Evolutionary conservation across 2,113 vertebrate species (phyloP).

Genomic region (Cynoglossus semilaevis): DNA sequence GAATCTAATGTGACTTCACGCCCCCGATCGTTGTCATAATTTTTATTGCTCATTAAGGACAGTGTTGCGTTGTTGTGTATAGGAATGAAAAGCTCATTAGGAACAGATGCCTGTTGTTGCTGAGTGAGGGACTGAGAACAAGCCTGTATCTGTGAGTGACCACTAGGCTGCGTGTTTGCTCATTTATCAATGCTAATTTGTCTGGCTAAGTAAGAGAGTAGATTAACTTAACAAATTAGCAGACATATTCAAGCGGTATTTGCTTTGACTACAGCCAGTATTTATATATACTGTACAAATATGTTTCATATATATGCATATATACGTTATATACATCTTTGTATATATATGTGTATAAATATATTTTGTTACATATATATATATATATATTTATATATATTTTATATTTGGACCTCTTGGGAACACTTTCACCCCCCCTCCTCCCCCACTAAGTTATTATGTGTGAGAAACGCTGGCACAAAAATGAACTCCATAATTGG

Average conservation of each 20-base stretch:
- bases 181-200: constrained; percentile 70
- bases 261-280: no score
- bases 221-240: constrained; percentile 70
- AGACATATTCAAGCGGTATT: constrained; percentile 56
- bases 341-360: no score
- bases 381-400: no score
- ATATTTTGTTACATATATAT: no score
- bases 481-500: no score
- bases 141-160: constrained; percentile 58
- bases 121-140: constrained; percentile 30
- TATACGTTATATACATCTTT: no score
- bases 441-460: no score
- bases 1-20: not conserved
- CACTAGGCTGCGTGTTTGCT: constrained; percentile 56
- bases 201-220: constrained; percentile 56
- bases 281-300: no score
- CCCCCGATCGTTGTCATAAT: constrained; percentile 10
- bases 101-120: constrained; percentile 52
- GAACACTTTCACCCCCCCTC: no score
- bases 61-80: constrained; percentile 36
- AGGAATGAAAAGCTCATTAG: constrained; percentile 32
- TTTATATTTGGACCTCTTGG: no score
- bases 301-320: no score
- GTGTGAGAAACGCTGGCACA: no score
- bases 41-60: constrained; percentile 7